Evolutionary conservation across 2,113 vertebrate species (phyloP), one percentile per base, ranked within the genome.

Genomic region (Chaetops frenatus): DNA sequence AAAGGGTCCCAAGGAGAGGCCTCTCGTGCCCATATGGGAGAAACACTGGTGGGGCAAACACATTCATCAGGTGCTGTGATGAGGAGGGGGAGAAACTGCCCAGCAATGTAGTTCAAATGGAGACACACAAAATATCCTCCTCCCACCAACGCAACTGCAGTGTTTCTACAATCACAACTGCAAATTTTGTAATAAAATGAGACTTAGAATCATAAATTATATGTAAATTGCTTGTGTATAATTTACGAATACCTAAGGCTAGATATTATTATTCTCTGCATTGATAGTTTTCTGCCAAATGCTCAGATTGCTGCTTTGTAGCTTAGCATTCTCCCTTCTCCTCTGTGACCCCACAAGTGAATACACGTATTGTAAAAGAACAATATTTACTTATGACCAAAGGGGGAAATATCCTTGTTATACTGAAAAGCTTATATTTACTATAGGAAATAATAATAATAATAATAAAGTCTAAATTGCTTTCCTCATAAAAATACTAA

Each of bases 171-270:
- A 72, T 60, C 65, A 69, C 58, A 51, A 76, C 65, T 53, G 57
- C n/a, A 93, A 64, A 70, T 94, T 96, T 78, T 72, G 40, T 77
- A 94, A 92, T 84, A 67, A 92, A 51, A 67, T 25, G 22, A 92
- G 79, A 60, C 60, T 83, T 81, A 81, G 92, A 96, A 86, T 88
- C 72, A 84, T 90, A 90, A 96, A 92, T 93, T 81, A 86, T 86
- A 96, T 96, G 94, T 51, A 96, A 97, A 95, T 86, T 71, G 25
- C 90, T 95, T 90, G 71, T 94, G 64, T 93, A 96, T 93, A 95
- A 96, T 96, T 97, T 93, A 96, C 47, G 0, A 93, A 92, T 86
- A 95, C 94, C 96, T 95, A 93, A 56, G 96, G 92, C 94, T 95
- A 95, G 76, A 86, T 86, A 92, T 94, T 95, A 92, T 89, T 95